Percentiles rank a stretch among this genome's conserved stretches.
These are phyloP conservation scores for Accipiter cooperii DNA, from an alignment of 2,113 vertebrate genomes.

Conservation along the genomic window DNA sequence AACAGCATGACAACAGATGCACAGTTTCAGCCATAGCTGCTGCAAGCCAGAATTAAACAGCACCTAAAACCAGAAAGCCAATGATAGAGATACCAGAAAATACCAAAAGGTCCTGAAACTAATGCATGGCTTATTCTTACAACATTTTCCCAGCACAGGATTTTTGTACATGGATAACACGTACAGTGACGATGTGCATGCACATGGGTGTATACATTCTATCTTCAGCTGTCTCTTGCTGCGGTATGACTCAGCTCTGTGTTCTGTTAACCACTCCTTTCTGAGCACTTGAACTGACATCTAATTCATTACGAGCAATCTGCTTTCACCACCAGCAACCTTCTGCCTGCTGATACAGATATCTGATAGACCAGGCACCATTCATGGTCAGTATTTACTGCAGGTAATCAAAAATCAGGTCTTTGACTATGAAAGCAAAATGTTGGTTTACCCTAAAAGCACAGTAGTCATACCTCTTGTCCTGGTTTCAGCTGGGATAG, in stretches of 20 bases:
- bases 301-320: slow-evolving; percentile 76
- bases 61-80: neutral
- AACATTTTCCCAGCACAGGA: neutral
- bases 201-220: neutral
- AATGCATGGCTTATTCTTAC: neutral
- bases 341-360: slow-evolving; percentile 23
- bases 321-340: slow-evolving; percentile 67
- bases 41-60: neutral
- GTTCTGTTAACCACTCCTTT: slow-evolving; percentile 34
- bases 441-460: neutral
- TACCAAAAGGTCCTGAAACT: neutral
- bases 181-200: neutral
- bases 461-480: neutral
- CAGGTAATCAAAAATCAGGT: neutral
- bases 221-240: neutral
- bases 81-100: neutral
- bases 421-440: neutral
- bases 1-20: neutral
- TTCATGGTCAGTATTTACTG: neutral
- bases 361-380: slow-evolving; percentile 53
- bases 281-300: slow-evolving; percentile 75
- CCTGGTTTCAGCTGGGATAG: too few species aligned
- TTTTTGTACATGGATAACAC: fast-evolving
- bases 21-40: neutral
- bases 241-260: slow-evolving; percentile 56